These are phyloP conservation scores for Pomacea canaliculata DNA, from an alignment of 2,888 invertebrate genomes.

Conservation along the genomic window DNA sequence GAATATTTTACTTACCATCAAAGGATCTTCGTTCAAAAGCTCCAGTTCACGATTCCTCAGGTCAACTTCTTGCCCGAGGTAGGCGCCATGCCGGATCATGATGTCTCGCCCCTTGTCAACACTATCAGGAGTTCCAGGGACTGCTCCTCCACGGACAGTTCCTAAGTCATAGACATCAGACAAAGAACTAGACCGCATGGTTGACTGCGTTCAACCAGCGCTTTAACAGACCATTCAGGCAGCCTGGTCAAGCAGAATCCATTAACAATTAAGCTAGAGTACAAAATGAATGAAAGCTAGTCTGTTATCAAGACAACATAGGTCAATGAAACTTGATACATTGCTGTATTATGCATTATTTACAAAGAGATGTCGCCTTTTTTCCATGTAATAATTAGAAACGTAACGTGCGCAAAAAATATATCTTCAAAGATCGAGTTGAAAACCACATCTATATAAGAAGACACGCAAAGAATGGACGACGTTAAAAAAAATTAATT, in stretches of 20 bases:
- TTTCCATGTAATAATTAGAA: too few relatives aligned
- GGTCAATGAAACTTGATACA: too few relatives aligned
- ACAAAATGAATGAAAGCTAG: too few relatives aligned
- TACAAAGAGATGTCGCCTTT: too few relatives aligned
- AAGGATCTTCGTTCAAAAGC: conserved; percentile 55
- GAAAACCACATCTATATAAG: not conserved
- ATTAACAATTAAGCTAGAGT: too few relatives aligned
- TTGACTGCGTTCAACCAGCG: not conserved
- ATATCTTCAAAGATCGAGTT: too few relatives aligned
- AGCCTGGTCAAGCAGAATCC: not conserved
- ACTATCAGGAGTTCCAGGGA: conserved; percentile 44
- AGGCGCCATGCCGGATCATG: conserved; percentile 48
- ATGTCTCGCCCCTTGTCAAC: conserved; percentile 39
- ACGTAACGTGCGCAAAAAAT: too few relatives aligned
- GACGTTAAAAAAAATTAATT: not conserved
- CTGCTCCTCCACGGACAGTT: conserved; percentile 50
- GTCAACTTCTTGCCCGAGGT: conserved; percentile 44
- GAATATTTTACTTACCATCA: conserved; percentile 39
- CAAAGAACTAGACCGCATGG: too few relatives aligned
- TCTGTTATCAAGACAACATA: too few relatives aligned
- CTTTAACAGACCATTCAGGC: not conserved
- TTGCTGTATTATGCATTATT: too few relatives aligned
- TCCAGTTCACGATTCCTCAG: conserved; percentile 51
- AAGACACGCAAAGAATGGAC: not conserved
- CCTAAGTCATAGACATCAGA: conserved; percentile 32